Evolutionary conservation across 2,888 invertebrate genomes (phyloP), one percentile per base, ranked within the genome.

Genomic region (Macaria notata): DNA sequence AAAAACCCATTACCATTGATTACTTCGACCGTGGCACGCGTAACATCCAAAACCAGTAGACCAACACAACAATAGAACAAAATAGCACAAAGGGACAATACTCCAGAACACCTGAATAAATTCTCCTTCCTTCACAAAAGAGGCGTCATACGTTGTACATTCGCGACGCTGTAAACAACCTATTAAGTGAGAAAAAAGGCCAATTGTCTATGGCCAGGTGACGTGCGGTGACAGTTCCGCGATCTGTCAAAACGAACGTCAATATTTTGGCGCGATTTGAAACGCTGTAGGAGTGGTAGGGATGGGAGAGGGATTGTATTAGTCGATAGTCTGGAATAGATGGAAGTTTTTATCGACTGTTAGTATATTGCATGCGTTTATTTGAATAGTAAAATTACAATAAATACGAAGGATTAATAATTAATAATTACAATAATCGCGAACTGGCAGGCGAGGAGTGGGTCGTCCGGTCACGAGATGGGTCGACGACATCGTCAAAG

Each of bases 241-340:
- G 68, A 83, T 55, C 83, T 84, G 84, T 84, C 84, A 84, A 82
- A 81, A 66, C 69, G 78, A 73, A 83, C 82, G 79, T 84, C 83
- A 84, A 84, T 84, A 84, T 84, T 84, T 83, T 82, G 76, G 88
- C 88, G 86, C 86, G 86, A 89, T 90, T 90, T 70, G 89, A 63
- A 70, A 81, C 89, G 88, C 90, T 71, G 86, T 82, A 71, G 86
- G 88, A 63, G 76, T 62, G 65, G 59, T 63, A 64, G 66, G 57
- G 67, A 59, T 68, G 65, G 61, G 66, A 53, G 56, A 52, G 58
- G 62, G 46, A 9, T 41, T 4, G 1, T n/a, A 41, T 53, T 56
- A 19, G 33, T 43, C 49, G 43, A 49, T 49, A 41, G 19, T 19
- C 19, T 19, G 19, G 19, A 19, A 19, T 1, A 19, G 19, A 2